Evolutionary conservation across 2,888 invertebrate species (phyloP), one percentile per base, ranked within the genome.

Genomic region (Agriopis aurantiaria): DNA sequence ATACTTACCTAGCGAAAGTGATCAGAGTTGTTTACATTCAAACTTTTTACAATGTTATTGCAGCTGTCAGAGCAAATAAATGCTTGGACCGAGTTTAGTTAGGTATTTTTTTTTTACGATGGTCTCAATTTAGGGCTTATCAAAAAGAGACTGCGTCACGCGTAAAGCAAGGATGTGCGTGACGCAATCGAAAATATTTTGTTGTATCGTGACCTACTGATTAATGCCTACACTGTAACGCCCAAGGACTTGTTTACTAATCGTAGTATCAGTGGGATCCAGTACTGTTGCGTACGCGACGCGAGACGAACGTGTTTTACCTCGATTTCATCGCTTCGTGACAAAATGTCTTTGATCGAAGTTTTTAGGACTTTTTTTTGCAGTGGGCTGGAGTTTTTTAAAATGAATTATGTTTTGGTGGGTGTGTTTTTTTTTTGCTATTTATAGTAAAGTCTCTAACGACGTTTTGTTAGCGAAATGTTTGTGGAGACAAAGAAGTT

Each of bases 161-260:
- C 17, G 17, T 23, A 23, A 23, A 23, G 17, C 17, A 23, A 23
- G 17, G 17, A 23, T 17, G 40, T n/a, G 48, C 4, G 57, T 67
- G 51, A 61, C 48, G 61, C 46, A 48, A 46, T 52, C 33, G 23
- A 41, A 62, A 12, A 23, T 23, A 23, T 23, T n/a, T 64, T 56
- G 56, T 33, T 23, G 12, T 33, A 12, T 65, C 61, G 14, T 52
- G 56, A 56, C 67, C 58, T 45, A 70, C 65, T 72, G 65, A 10
- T 11, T 49, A 23, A 52, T 65, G 33, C 52, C 60, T 9, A 10
- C 51, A 57, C 55, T 67, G 57, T 69, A 40, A 11, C 66, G 3
- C 52, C 48, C 68, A 70, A 72, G 69, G 71, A 69, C 65, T 62
- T 72, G 70, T 75, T 75, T 73, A 75, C 68, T 58, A 75, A 71